Evolutionary conservation across 2,888 invertebrate species (phyloP).

Genomic region (Cosmorhoe ocellata): DNA sequence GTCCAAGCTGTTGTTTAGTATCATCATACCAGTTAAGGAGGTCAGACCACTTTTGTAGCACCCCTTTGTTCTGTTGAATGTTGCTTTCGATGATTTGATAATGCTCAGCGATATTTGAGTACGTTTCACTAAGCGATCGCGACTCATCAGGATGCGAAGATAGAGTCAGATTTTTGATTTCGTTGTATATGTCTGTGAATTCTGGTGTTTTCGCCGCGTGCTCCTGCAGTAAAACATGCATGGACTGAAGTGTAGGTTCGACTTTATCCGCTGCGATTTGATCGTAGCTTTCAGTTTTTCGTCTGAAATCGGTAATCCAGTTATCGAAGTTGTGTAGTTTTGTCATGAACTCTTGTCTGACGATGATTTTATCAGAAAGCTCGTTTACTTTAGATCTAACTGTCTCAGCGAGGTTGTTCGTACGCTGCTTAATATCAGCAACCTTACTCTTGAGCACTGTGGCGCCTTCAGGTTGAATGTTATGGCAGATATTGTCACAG

Average conservation of each 20-base stretch:
- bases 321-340: slow-evolving; percentile 90
- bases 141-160: slow-evolving; percentile 89
- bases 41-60: slow-evolving; percentile 92
- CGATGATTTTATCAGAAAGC: slow-evolving; percentile 90
- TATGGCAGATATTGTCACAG: slow-evolving; percentile 90
- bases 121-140: slow-evolving; percentile 87
- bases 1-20: slow-evolving; percentile 88
- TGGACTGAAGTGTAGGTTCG: slow-evolving; percentile 88
- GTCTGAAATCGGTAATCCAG: slow-evolving; percentile 89
- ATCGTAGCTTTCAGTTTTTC: slow-evolving; percentile 88
- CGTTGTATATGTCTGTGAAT: slow-evolving; percentile 90
- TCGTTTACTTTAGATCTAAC: slow-evolving; percentile 89
- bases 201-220: slow-evolving; percentile 91
- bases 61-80: slow-evolving; percentile 87
- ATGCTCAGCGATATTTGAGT: slow-evolving; percentile 88
- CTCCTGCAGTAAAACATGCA: slow-evolving; percentile 91
- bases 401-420: slow-evolving; percentile 89
- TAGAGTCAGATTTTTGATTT: slow-evolving; percentile 89
- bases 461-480: slow-evolving; percentile 90
- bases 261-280: slow-evolving; percentile 92
- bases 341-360: slow-evolving; percentile 91
- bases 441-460: slow-evolving; percentile 87
- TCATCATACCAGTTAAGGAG: slow-evolving; percentile 91
- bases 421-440: slow-evolving; percentile 87
- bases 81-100: slow-evolving; percentile 90